phyloP scores from a whole-genome alignment of 2,888 invertebrate genomes.

The Fragum sueziense region DNA sequence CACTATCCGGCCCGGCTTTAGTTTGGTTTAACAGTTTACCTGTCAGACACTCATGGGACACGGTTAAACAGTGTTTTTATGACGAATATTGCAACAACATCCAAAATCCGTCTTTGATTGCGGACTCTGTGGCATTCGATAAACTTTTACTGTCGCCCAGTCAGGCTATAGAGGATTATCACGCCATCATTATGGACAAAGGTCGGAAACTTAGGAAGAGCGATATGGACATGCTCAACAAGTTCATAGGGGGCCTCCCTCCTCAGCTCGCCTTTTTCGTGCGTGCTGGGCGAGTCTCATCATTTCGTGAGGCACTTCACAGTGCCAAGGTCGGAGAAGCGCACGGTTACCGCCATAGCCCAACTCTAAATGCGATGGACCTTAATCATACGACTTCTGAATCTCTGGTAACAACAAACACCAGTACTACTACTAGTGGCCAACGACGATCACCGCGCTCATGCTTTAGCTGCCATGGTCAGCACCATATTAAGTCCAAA shows the following conservation, averaged over 20 bases:
- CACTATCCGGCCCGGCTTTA: too few relatives aligned
- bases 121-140: constrained; percentile 33
- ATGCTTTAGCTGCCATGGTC: constrained; percentile 29
- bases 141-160: background rate
- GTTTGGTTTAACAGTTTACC: too few relatives aligned
- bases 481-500: constrained; percentile 15
- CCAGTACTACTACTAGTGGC: too few relatives aligned
- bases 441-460: background rate
- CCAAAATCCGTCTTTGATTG: too few relatives aligned
- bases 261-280: constrained; percentile 35
- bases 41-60: too few relatives aligned
- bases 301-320: constrained; percentile 21
- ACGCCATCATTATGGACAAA: constrained; percentile 20
- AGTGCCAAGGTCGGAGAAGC: constrained; percentile 29
- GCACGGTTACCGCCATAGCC: constrained; percentile 28
- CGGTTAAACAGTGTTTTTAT: too few relatives aligned
- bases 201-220: constrained; percentile 20
- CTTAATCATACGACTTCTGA: too few relatives aligned
- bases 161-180: constrained; percentile 28
- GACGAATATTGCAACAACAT: too few relatives aligned
- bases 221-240: constrained; percentile 16
- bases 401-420: too few relatives aligned
- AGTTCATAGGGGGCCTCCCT: constrained; percentile 27
- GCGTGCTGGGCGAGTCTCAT: constrained; percentile 8
- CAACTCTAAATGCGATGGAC: too few relatives aligned